Conservation (phyloP, 2,113 vertebrate genomes). For the Lamprologus sp. region DNA sequence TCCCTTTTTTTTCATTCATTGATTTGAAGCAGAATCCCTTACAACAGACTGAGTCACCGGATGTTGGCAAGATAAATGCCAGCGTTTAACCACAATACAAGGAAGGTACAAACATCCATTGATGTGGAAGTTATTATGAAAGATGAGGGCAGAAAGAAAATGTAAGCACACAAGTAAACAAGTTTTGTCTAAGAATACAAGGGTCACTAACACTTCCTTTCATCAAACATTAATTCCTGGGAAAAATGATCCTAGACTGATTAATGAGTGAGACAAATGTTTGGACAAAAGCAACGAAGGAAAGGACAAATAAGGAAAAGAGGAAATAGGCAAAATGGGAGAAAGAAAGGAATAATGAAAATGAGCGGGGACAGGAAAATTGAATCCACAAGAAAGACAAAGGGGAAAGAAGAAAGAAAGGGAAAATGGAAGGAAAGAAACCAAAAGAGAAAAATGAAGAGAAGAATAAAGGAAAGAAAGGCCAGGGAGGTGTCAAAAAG, state of each 20-base stretch:
- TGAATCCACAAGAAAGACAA: not conserved
- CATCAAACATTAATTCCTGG: not conserved
- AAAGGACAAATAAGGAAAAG: not conserved
- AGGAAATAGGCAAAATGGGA: not conserved
- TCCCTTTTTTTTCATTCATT: not conserved
- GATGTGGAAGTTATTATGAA: not conserved
- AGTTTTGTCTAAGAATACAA: not conserved
- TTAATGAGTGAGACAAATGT: not conserved
- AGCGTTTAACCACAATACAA: not conserved
- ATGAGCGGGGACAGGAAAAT: not conserved
- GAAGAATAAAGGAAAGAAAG: not conserved
- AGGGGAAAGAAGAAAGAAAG: not conserved
- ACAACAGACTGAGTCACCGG: not conserved
- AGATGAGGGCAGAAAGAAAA: not conserved
- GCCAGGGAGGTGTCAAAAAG: not conserved
- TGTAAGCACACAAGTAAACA: not conserved
- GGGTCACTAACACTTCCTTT: not conserved
- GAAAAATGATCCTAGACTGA: not conserved
- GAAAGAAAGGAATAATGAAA: not conserved
- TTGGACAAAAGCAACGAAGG: not conserved
- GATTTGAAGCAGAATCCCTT: not conserved
- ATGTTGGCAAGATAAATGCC: not conserved
- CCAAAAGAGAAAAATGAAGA: not conserved
- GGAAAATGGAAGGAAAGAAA: not conserved
- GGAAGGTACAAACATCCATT: not conserved